Conservation (phyloP, 2,113 vertebrate genomes). For the Empidonax traillii region DNA sequence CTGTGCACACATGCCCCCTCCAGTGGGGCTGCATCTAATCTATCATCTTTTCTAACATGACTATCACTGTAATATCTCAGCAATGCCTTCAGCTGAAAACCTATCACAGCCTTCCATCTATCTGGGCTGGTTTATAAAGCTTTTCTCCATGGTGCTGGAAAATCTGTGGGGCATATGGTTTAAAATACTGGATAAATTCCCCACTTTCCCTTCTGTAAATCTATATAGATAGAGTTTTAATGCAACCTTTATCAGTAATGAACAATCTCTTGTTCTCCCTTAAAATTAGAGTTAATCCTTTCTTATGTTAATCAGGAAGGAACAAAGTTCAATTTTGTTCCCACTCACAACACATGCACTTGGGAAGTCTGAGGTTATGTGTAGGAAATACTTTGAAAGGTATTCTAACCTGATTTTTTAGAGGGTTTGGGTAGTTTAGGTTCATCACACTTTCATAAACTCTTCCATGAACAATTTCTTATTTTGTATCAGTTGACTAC, state of each 20-base stretch:
- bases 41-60: slow-evolving; percentile 59
- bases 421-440: background rate
- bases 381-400: background rate
- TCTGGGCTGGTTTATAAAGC: background rate
- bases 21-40: slow-evolving; percentile 59
- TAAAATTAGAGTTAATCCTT: slow-evolving; percentile 27
- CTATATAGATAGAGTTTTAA: background rate
- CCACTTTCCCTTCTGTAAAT: background rate
- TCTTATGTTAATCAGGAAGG: background rate
- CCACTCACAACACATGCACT: background rate
- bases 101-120: slow-evolving; percentile 45
- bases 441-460: background rate
- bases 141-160: slow-evolving; percentile 14
- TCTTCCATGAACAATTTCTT: background rate
- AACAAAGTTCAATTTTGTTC: slow-evolving; percentile 20
- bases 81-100: slow-evolving; percentile 42
- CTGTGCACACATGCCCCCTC: slow-evolving; percentile 45
- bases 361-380: background rate
- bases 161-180: slow-evolving; percentile 6
- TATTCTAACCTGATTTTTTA: background rate
- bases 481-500: background rate
- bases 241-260: background rate
- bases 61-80: slow-evolving; percentile 57
- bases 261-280: background rate
- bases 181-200: slow-evolving; percentile 18